Percentiles rank a stretch among this genome's conserved stretches.
Evolutionary conservation across 2,797 vertebrate species (phyloP).

Genomic region (Microcaecilia unicolor): DNA sequence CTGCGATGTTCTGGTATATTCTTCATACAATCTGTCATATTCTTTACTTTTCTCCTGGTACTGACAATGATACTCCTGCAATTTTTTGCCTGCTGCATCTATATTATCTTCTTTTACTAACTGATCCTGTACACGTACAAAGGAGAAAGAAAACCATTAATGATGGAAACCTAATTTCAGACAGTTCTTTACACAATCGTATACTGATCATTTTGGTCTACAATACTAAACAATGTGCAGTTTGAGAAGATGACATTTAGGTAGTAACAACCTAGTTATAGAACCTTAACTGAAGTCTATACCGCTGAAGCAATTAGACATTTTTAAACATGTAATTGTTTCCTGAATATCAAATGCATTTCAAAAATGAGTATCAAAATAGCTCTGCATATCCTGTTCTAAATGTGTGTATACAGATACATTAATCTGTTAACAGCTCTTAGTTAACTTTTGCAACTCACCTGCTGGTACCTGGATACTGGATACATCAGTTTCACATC

Average conservation of each 20-base stretch:
- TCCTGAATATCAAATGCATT: not conserved
- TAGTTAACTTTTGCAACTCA: conserved; percentile 22
- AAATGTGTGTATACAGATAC: too few relatives aligned
- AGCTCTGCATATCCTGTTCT: not conserved
- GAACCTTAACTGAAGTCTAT: too few relatives aligned
- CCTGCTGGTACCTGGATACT: conserved; percentile 73
- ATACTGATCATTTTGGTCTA: too few relatives aligned
- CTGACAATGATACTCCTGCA: conserved; percentile 88
- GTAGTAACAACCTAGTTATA: too few relatives aligned
- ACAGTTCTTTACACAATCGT: too few relatives aligned
- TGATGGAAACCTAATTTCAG: too few relatives aligned
- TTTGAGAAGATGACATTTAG: not conserved
- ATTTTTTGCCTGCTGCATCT: conserved; percentile 88
- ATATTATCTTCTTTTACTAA: conserved; percentile 94
- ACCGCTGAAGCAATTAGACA: too few relatives aligned
- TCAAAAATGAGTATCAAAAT: not conserved
- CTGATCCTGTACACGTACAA: conserved; percentile 71
- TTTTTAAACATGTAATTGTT: too few relatives aligned
- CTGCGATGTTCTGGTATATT: conserved; percentile 91
- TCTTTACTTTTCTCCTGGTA: conserved; percentile 95
- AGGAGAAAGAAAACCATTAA: conserved; percentile 21
- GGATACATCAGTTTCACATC: conserved; percentile 87
- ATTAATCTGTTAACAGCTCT: not conserved
- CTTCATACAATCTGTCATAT: conserved; percentile 87
- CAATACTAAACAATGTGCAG: not conserved